Base-by-base conservation (phyloP, 2,888 invertebrate species). In the Copidosoma aretas region DNA sequence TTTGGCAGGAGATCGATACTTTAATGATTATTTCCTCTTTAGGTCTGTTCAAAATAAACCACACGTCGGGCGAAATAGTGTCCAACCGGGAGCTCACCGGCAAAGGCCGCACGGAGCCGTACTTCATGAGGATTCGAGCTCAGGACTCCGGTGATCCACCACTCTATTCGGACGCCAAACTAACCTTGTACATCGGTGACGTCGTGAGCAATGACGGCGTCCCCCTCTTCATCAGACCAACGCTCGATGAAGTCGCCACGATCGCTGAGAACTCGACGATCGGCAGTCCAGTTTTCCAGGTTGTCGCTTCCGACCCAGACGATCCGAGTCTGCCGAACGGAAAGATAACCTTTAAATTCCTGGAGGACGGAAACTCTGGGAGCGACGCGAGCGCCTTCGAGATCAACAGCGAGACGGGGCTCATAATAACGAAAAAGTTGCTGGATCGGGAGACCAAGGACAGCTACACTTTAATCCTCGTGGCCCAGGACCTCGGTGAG, bases 141-240 rank as follows among this genome's bases (percentile, higher is more conserved):
- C 88, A 88, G 60, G 93, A 93, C 79, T 88, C 89, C 61, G 93
- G 92, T 0, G 85, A 84, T 53, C 89, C 89, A 59, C 76, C 85
- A 32, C 85, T 91, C 10, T 87, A 86, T 56, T 87, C 89, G 0
- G 91, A 90, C 71, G 88, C 89, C 0, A 86, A 87, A 8, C 82
- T 93, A 0, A 86, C 87, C 0, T 79, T 93, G 3, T 91, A 90
- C 74, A 90, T 94, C 51, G 92, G 93, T 0, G 93, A 93, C 76
- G 91, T 93, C 0, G 91, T 92, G 60, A 89, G 90, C 68, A 93
- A 93, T 76, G 93, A 93, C 79, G 93, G 93, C 0, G 91, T 93
- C 1, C 93, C 93, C 0, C 86, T 88, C 25, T 92, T 93, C 77
- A 88, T 92, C 19, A 86, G 90, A 64, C 93, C 93, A 0, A 88